A percentile compares a stretch with the other conserved stretches of the same genome.
phyloP scores from a whole-genome alignment of 2,888 invertebrate genomes.

The Polydrusus pterygomalis region DNA sequence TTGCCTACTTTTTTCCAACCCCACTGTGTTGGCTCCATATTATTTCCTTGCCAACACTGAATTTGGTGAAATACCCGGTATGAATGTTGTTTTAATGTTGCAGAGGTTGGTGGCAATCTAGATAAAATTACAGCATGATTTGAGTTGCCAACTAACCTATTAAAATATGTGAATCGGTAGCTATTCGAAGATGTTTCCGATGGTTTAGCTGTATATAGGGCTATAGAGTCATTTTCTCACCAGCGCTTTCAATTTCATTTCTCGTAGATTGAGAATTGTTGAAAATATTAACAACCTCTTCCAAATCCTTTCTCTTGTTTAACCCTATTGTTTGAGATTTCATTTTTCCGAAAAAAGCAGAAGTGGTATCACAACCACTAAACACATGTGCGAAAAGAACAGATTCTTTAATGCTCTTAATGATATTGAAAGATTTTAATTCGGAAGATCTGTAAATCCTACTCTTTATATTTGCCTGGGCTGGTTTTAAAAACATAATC shows the following conservation, averaged over 20 bases:
- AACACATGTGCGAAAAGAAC: conserved; percentile 35
- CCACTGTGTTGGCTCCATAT: no score
- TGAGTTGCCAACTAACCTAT: no score
- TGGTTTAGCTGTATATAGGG: no score
- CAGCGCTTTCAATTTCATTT: conserved; percentile 18
- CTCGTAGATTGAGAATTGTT: conserved; percentile 24
- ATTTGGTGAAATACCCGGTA: no score
- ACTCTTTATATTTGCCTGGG: conserved; percentile 34
- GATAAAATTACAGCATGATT: no score
- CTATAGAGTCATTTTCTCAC: conserved; percentile 36
- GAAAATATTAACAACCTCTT: conserved; percentile 18
- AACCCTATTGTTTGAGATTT: neutral
- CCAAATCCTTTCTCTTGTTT: conserved; percentile 26
- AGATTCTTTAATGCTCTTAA: conserved; percentile 27
- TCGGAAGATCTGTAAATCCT: conserved; percentile 31
- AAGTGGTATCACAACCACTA: conserved; percentile 34
- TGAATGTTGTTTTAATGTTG: no score
- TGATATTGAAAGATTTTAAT: conserved; percentile 27
- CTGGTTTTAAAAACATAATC: conserved; percentile 20
- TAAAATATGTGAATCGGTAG: no score
- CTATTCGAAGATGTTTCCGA: no score
- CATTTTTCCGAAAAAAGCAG: conserved; percentile 25
- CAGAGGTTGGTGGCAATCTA: no score
- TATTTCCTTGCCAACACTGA: no score
- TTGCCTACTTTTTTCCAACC: no score